Base-by-base conservation (phyloP, 2,888 invertebrate genomes). In the Troides oblongomaculatus region DNA sequence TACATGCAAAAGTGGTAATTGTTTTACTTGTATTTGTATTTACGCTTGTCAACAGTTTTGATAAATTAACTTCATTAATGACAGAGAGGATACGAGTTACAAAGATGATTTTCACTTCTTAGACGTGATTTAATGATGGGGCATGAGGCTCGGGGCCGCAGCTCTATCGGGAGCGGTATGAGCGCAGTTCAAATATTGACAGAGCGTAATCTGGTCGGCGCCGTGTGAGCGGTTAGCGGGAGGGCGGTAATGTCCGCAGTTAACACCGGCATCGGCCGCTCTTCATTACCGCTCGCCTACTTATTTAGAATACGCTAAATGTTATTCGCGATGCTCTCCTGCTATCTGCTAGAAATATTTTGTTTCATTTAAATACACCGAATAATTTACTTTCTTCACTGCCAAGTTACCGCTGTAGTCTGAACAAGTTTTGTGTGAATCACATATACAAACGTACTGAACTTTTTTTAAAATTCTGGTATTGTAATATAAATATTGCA, bases 251-350 rank as follows among this genome's bases (percentile, higher is more conserved):
- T 90, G 84, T 80, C 80, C 77, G 72, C 83, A 75, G 86, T 90
- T 91, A 91, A 83, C 91, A 89, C 81, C 77, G 61, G 23, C 63
- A 25, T 50, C 63, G 72, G 74, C 76, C 78, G 81, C 81, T 82
- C 84, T 89, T 89, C 90, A 89, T 91, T 91, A 91, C 90, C 83
- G 85, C 75, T 76, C 78, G 76, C 81, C 79, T 84, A 84, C 83
- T 84, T 83, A 81, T 80, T 81, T 80, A 77, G 80, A 78, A 79
- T 80, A 74, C 78, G 85, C 86, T 86, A 85, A 86, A 86, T 76
- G 81, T 84, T 88, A 87, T 90, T 89, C 87, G 89, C 89, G 81
- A 85, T 80, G 77, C 76, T 72, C 74, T 74, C 71, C 65, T 74
- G 68, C 39, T 65, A 12, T 50, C 53, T 53, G 1, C 53, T 53